A percentile compares a stretch with the other conserved stretches of the same genome.
These are phyloP conservation scores for Stratiomys singularior DNA, from an alignment of 2,888 invertebrate species.

Conservation along the genomic window DNA sequence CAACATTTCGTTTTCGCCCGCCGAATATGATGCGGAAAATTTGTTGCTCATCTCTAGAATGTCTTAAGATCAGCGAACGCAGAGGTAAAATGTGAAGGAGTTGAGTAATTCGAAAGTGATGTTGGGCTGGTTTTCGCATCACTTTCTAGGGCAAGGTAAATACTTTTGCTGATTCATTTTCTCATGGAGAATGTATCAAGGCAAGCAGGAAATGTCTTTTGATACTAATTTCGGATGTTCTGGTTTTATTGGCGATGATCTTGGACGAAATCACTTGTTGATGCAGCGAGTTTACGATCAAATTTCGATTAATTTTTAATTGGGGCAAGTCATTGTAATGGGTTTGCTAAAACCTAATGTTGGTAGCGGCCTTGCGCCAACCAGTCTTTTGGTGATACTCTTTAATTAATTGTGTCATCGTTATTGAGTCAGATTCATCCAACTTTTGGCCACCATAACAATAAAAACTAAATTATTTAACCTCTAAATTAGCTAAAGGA, in stretches of 20 bases:
- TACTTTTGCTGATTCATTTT: not conserved
- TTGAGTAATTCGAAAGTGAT: not conserved
- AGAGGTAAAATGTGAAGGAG: not conserved
- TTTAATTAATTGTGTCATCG: no score
- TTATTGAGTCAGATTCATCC: no score
- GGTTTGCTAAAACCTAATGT: no score
- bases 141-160: constrained; percentile 35
- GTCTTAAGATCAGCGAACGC: not conserved
- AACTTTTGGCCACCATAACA: no score
- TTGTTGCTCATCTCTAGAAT: not conserved
- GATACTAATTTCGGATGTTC: no score
- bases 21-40: not conserved
- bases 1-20: not conserved
- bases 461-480: no score
- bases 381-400: no score
- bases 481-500: not conserved
- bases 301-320: not conserved
- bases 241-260: no score
- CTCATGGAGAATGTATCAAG: not conserved
- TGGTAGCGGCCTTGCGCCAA: no score
- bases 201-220: not conserved
- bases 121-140: not conserved
- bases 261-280: not conserved
- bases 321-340: no score
- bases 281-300: not conserved